phyloP scores from a whole-genome alignment of 2,113 vertebrate genomes.

The Saimiri boliviensis region DNA sequence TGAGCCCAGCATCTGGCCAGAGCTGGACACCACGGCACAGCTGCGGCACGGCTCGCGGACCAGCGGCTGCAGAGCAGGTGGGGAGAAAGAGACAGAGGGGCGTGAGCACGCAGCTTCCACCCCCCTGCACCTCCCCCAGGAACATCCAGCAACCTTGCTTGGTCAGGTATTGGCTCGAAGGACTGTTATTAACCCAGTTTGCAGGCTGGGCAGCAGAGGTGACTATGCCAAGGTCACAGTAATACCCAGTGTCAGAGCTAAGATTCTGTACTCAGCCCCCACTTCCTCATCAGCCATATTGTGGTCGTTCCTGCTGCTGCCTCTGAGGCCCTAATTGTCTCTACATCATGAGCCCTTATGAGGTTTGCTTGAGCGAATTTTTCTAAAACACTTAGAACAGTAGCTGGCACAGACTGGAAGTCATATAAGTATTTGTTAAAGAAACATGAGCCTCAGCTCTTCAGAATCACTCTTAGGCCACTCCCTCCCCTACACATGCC shows the following conservation, averaged over 20 bases:
- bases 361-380: background rate
- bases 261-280: fast-evolving
- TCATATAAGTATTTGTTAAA: background rate
- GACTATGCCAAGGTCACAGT: background rate
- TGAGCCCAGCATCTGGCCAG: slow-evolving; percentile 94
- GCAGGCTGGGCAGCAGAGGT: background rate
- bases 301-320: background rate
- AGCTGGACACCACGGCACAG: slow-evolving; percentile 96
- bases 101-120: fast-evolving
- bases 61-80: slow-evolving; percentile 63
- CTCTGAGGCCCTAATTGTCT: background rate
- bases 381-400: background rate
- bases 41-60: slow-evolving; percentile 81
- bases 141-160: too few relatives aligned
- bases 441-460: background rate
- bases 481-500: background rate
- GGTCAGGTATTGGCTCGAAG: background rate
- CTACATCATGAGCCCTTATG: background rate
- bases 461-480: background rate
- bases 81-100: background rate
- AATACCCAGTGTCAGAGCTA: background rate
- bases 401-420: background rate
- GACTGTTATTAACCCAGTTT: background rate
- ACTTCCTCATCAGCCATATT: background rate
- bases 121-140: fast-evolving